These are phyloP conservation scores for Epirrhoe tristata DNA, from an alignment of 2,888 invertebrate genomes.

Conservation along the genomic window DNA sequence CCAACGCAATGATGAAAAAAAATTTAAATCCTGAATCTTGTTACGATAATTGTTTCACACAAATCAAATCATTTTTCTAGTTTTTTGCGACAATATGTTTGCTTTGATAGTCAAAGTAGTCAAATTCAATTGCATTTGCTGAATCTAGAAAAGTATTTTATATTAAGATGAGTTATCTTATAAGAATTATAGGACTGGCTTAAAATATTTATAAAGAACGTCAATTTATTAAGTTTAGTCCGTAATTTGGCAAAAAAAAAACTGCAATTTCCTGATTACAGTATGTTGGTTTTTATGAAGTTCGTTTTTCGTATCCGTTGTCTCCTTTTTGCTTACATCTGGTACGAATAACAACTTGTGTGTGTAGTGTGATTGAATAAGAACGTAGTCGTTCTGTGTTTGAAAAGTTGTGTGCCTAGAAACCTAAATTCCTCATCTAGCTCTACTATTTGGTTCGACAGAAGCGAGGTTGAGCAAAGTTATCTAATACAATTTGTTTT, in stretches of 20 bases:
- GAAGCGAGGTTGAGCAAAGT: background rate
- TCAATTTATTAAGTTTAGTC: background rate
- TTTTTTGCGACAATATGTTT: no score
- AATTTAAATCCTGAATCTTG: no score
- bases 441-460: constrained; percentile 9
- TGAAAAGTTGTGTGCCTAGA: constrained; percentile 7
- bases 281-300: background rate
- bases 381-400: constrained; percentile 4
- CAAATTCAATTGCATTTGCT: no score
- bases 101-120: no score
- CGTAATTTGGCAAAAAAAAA: background rate
- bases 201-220: background rate
- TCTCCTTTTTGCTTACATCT: background rate
- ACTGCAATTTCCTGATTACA: background rate
- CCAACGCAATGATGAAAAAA: no score
- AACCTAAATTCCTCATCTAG: background rate
- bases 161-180: no score
- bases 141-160: no score
- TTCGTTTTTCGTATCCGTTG: background rate
- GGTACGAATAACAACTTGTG: background rate
- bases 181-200: no score
- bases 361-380: constrained; percentile 1
- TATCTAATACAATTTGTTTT: no score
- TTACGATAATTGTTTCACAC: no score
- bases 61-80: no score